Base-by-base conservation (phyloP, 2,797 vertebrate species). In the Falco concolor region DNA sequence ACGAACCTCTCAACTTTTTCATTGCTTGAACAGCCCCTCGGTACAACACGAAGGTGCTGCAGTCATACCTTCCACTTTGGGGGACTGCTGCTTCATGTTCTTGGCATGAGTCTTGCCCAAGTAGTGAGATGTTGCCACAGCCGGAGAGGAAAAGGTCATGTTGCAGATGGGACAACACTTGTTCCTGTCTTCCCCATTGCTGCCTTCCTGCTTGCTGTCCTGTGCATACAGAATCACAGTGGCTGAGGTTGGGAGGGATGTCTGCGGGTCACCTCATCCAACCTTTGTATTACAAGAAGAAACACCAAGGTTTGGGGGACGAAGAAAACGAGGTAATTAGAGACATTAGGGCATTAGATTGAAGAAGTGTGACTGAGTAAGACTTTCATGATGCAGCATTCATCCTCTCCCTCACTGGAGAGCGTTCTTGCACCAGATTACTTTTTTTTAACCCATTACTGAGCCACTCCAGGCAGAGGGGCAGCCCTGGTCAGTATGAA, bases 101-200 rank as follows among this genome's bases (percentile, higher is more conserved):
- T 99, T 99, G 97, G 99, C 98, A 57, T 99, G 99, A 93, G 99
- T 98, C 98, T 99, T 99, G 92, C 99, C 99, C 97, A 99, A 95
- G 97, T 99, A 99, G 97, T 99, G 99, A 79, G 99, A 99, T 34
- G 99, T 98, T 13, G 99, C 99, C 97, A 99, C 98, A 1, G 99
- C 99, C 0, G 98, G 97, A 59, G 99, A 99, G 23, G 99, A 98
- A 98, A 99, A 99, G 74, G 98, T 99, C 99, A 99, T 99, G 98
- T 99, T 99, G 96, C 99, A 99, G 87, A 99, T 95, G 70, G 98
- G 97, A 97, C 99, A 99, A 69, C 97, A 98, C 97, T 99, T 99
- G 95, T 98, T 98, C 92, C 98, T 98, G 96, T 99, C 98, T 40
- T 98, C 98, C 85, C 98, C 98, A 22, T 97, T 98, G 57, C 98